These are phyloP conservation scores for Danio rerio DNA, from an alignment of 2,113 vertebrate genomes.

Conservation along the genomic window GRCz12tu NC_133188.1:52021501-52022000, in stretches of 20 bases:
- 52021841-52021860: not conserved
- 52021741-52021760: not conserved
- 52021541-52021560: not conserved
- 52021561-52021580: not conserved
- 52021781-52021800: not conserved
- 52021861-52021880: not conserved
- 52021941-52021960: constrained; percentile 16
- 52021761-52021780: not conserved
- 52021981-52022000: constrained; percentile 14
- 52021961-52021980: constrained; percentile 24
- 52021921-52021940: not conserved
- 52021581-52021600: not conserved
- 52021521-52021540: not conserved
- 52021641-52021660: not conserved
- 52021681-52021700: not conserved
- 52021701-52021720: not conserved
- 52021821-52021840: not conserved
- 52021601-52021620: constrained; percentile 9
- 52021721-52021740: not conserved
- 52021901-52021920: not conserved
- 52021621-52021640: not conserved
- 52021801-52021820: not conserved
- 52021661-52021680: not conserved
- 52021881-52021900: not conserved
- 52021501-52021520: not conserved